Conservation (phyloP, 2,888 invertebrate species). For the Eupithecia insigniata region DNA sequence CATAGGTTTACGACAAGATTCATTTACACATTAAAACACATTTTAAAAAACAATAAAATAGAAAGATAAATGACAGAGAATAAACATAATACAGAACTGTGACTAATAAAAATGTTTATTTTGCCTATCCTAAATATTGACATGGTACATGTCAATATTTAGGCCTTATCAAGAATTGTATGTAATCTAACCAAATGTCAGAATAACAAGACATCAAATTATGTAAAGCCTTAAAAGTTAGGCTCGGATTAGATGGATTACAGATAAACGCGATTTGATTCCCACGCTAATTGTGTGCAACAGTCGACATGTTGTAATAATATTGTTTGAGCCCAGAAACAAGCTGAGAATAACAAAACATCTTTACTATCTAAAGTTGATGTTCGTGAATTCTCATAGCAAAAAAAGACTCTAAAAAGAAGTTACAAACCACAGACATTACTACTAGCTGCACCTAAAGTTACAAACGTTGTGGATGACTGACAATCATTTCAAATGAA, state of each 20-base stretch:
- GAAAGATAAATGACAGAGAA: too few species aligned
- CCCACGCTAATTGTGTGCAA: conserved; percentile 64
- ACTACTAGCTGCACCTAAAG: too few species aligned
- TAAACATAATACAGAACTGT: too few species aligned
- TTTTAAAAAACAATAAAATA: too few species aligned
- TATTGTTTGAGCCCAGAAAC: conserved; percentile 52
- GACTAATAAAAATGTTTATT: too few species aligned
- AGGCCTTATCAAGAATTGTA: not conserved
- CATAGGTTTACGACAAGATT: too few species aligned
- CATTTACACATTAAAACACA: too few species aligned
- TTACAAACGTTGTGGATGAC: not conserved
- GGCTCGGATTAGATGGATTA: conserved; percentile 56
- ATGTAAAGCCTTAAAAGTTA: conserved; percentile 57
- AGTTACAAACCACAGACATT: too few species aligned
- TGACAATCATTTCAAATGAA: not conserved
- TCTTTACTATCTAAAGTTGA: not conserved
- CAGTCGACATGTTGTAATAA: conserved; percentile 54
- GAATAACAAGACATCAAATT: conserved; percentile 44
- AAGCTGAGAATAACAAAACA: conserved; percentile 30
- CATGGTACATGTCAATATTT: too few species aligned
- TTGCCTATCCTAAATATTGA: too few species aligned
- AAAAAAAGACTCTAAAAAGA: not conserved
- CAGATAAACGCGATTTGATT: conserved; percentile 58
- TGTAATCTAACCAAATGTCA: conserved; percentile 6
- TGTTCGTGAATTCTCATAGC: conserved; percentile 3